These are phyloP conservation scores for Muntiacus muntjak DNA, from an alignment of 2,113 vertebrate genomes.

Conservation along the genomic window DNA sequence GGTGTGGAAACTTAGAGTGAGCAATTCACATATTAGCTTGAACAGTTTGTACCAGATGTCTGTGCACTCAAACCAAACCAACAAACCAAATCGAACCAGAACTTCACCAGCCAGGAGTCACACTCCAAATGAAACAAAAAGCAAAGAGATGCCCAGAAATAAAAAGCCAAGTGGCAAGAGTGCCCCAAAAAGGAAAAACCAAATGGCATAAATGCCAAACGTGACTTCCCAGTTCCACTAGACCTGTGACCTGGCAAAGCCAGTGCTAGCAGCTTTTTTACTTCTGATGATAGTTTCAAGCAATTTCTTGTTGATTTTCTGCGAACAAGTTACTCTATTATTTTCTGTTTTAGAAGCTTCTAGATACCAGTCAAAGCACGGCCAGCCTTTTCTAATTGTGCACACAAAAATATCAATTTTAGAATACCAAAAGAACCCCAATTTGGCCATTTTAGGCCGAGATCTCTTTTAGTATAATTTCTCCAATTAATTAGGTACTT, in stretches of 20 bases:
- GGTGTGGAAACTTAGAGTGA: neutral
- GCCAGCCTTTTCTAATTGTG: neutral
- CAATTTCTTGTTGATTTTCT: neutral
- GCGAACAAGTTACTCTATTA: neutral
- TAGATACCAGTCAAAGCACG: neutral
- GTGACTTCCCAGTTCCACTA: neutral
- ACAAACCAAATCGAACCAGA: neutral
- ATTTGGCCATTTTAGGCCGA: neutral
- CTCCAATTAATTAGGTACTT: neutral
- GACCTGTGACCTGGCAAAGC: neutral
- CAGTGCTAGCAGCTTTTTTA: neutral
- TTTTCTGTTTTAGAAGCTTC: neutral
- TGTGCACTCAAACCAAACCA: neutral
- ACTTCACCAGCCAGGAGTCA: neutral
- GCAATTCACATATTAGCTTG: neutral
- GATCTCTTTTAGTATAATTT: neutral
- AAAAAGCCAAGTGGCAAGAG: neutral
- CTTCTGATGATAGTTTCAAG: neutral
- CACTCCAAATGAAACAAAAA: neutral
- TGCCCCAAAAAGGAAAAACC: neutral
- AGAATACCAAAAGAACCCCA: neutral
- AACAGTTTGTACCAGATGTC: neutral
- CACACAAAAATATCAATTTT: neutral
- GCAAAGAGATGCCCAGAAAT: neutral
- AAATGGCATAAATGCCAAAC: neutral